Percentiles rank a stretch among this genome's conserved stretches.
These are phyloP conservation scores for Hedychridium roseum DNA, from an alignment of 2,888 invertebrate genomes.

Conservation along the genomic window DNA sequence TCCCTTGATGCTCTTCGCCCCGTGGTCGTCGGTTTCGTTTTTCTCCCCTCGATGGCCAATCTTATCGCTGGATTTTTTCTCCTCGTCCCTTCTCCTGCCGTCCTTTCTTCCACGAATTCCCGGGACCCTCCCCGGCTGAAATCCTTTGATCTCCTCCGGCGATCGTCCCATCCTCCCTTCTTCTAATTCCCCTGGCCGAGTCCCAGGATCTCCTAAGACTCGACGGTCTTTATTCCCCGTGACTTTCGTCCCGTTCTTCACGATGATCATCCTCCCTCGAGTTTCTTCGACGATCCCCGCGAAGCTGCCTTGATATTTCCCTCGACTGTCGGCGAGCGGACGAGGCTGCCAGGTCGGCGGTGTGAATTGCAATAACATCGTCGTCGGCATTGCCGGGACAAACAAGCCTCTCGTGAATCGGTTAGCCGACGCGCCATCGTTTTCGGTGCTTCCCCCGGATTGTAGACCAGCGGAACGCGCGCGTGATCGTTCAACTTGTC, in stretches of 20 bases:
- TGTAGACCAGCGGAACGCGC: too few species aligned
- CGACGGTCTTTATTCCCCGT: neutral
- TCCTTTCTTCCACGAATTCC: too few species aligned
- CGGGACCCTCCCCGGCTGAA: too few species aligned
- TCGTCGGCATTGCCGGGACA: neutral
- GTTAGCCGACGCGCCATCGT: too few species aligned
- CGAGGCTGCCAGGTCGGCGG: neutral
- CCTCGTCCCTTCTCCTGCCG: neutral
- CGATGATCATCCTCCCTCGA: neutral
- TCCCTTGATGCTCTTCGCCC: slow-evolving; percentile 35
- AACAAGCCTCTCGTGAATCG: too few species aligned
- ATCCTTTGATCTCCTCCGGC: too few species aligned
- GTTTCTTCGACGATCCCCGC: neutral
- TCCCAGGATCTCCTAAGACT: neutral
- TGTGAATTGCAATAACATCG: neutral
- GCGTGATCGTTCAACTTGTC: too few species aligned
- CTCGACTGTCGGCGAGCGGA: neutral
- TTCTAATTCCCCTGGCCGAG: too few species aligned
- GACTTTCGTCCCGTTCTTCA: too few species aligned
- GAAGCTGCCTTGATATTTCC: neutral
- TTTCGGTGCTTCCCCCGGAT: too few species aligned
- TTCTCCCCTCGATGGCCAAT: neutral
- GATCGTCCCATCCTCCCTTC: too few species aligned
- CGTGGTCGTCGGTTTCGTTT: neutral
- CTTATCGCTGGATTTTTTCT: neutral